Evolutionary conservation across 2,797 vertebrate species (phyloP).

Genomic region (Acridotheres tristis): DNA sequence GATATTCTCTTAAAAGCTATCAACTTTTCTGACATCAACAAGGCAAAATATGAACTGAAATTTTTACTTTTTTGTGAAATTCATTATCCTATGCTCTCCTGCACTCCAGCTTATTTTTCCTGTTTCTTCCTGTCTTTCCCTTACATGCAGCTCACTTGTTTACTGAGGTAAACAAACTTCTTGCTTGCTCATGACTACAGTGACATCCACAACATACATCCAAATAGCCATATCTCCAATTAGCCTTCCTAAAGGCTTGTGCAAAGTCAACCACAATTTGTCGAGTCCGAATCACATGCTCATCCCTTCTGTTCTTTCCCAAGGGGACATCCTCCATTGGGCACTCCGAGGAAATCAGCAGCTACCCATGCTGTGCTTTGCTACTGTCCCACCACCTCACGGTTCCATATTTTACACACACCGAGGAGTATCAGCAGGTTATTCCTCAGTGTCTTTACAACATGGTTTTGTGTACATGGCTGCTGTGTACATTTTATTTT

Average conservation of each 20-base stretch:
- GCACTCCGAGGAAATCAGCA: background rate
- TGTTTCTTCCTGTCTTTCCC: background rate
- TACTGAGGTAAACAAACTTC: background rate
- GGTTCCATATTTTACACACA: background rate
- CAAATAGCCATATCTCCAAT: background rate
- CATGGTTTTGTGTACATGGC: background rate
- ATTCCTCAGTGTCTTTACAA: background rate
- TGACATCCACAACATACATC: background rate
- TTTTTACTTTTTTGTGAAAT: background rate
- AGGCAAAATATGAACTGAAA: background rate
- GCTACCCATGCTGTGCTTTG: background rate
- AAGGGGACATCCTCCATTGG: background rate
- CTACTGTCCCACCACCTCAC: background rate
- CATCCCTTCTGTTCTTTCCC: background rate
- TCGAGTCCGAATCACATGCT: background rate
- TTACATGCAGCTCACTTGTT: background rate
- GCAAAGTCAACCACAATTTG: background rate
- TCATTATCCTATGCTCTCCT: background rate
- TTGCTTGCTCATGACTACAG: background rate
- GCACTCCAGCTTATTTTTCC: background rate
- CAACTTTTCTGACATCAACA: background rate
- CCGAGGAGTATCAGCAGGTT: background rate
- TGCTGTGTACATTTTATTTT: background rate
- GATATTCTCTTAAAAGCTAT: background rate
- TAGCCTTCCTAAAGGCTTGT: background rate